Evolutionary conservation across 2,113 vertebrate species (phyloP).

Genomic region (Pelmatolapia mariae): DNA sequence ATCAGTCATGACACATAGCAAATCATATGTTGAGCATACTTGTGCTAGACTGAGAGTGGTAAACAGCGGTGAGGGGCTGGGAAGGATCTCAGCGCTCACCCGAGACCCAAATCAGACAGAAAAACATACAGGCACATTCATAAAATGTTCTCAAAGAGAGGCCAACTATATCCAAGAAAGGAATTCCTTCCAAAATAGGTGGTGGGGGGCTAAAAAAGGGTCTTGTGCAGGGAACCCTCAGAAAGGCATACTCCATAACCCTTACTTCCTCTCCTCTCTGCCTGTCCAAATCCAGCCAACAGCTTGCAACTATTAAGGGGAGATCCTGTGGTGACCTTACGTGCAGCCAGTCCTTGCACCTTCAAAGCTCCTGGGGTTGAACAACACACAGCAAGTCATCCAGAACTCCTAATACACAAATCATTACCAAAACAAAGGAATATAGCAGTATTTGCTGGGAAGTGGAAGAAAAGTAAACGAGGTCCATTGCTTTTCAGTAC

Average conservation of each 20-base stretch:
- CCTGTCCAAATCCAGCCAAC: constrained; percentile 63
- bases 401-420: constrained; percentile 71
- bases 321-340: constrained; percentile 72
- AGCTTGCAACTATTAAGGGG: constrained; percentile 76
- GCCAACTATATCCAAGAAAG: constrained; percentile 50
- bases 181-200: constrained; percentile 46
- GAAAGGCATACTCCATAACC: constrained; percentile 37
- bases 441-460: constrained; percentile 4
- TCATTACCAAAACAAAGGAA: constrained; percentile 51
- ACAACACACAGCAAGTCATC: constrained; percentile 72
- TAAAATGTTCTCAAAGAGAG: constrained; percentile 34
- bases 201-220: constrained; percentile 11
- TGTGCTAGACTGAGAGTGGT: constrained; percentile 29
- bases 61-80: constrained; percentile 7
- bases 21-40: constrained; percentile 21
- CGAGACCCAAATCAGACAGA: constrained; percentile 31
- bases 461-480: constrained; percentile 22
- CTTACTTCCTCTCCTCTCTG: constrained; percentile 34
- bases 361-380: constrained; percentile 69
- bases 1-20: constrained; percentile 38
- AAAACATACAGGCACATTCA: constrained; percentile 53
- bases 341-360: constrained; percentile 68
- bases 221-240: constrained; percentile 41
- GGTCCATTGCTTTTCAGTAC: not conserved
- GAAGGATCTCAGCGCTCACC: constrained; percentile 10